These are phyloP conservation scores for Drosophila macrothrix DNA, from an alignment of 2,888 invertebrate species.

Conservation along the genomic window DNA sequence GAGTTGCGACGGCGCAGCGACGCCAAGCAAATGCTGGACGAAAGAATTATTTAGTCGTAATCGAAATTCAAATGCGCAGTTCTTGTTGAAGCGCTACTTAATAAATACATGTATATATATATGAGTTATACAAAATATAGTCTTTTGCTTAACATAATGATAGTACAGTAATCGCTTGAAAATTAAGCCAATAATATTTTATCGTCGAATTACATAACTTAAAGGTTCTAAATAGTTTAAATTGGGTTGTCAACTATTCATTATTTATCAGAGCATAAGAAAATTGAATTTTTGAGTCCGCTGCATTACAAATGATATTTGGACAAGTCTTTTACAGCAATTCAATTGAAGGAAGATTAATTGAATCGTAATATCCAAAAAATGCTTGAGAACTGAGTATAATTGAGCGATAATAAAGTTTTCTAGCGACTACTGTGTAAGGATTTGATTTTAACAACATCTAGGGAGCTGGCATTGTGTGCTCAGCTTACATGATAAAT, in stretches of 20 bases:
- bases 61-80: constrained; percentile 70
- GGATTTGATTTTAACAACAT: constrained; percentile 28
- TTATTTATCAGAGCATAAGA: neutral
- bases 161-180: constrained; percentile 13
- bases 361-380: neutral
- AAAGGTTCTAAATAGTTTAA: neutral
- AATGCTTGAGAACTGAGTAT: neutral
- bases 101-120: constrained; percentile 43
- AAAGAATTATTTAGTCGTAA: constrained; percentile 52
- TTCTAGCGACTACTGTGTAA: neutral
- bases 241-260: neutral
- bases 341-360: neutral
- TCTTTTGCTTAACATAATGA: constrained; percentile 48
- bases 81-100: constrained; percentile 37
- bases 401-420: neutral
- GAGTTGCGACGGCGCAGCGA: constrained; percentile 67
- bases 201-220: neutral
- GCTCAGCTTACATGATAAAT: constrained; percentile 93
- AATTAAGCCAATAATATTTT: neutral
- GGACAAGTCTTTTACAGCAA: neutral
- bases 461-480: constrained; percentile 2
- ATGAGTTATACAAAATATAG: constrained; percentile 55
- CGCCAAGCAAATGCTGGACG: constrained; percentile 18
- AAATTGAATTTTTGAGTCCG: neutral
- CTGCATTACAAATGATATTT: neutral